A percentile compares a stretch with the other conserved stretches of the same genome.
Evolutionary conservation across 35 echinoderm and acorn worm genomes (phyloP).

Genomic region (Anneissia japonica): DNA sequence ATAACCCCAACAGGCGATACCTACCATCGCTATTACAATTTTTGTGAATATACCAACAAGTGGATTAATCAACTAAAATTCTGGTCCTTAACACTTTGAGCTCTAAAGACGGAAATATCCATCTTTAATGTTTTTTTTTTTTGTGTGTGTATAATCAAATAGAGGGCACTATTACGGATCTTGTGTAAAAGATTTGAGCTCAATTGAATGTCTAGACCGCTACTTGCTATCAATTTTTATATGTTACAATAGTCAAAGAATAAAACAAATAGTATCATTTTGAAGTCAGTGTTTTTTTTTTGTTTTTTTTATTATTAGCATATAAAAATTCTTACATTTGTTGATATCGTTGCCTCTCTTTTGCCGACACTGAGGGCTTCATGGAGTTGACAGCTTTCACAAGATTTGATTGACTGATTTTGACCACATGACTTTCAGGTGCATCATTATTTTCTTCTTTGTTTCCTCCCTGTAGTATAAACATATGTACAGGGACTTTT

Average conservation of each 20-base stretch:
- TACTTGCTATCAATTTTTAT: neutral
- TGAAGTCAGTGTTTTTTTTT: neutral
- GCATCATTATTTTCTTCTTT: neutral
- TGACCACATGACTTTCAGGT: conserved; percentile 15
- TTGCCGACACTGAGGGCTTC: conserved; percentile 75
- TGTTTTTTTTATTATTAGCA: neutral
- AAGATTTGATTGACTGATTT: conserved; percentile 64
- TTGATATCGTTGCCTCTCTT: conserved; percentile 73
- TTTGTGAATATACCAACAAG: no score
- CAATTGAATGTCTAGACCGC: neutral
- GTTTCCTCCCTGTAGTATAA: no score
- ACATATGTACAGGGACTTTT: no score
- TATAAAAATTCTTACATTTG: conserved; percentile 50
- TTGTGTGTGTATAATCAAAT: no score
- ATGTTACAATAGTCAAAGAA: neutral
- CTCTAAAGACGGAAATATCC: no score
- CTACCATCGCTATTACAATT: no score
- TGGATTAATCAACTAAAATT: no score
- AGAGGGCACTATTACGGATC: no score
- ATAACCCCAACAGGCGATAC: no score
- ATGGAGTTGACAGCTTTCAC: conserved; percentile 44
- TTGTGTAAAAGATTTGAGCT: no score
- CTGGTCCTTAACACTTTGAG: no score
- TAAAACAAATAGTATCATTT: neutral
- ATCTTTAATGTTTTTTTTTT: no score